Evolutionary conservation across 2,888 invertebrate genomes (phyloP), one percentile per base, ranked within the genome.

Genomic region (Drosophila rubida): DNA sequence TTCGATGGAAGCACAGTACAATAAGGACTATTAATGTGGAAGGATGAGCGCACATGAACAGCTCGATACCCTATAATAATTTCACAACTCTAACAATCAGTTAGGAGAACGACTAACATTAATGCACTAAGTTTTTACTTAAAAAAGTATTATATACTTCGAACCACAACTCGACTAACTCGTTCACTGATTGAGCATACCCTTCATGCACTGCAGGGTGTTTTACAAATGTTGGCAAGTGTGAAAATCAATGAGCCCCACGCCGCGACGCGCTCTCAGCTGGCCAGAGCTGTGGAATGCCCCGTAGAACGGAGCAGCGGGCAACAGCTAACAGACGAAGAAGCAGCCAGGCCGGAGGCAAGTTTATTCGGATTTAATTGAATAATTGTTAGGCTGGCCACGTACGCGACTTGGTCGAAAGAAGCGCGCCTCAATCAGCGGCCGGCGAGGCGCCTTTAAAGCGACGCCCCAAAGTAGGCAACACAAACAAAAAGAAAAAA

Each of bases 301-400:
- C 64, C 73, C 45, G 32, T 25, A 58, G 48, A 37, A 64, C 32
- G 48, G 41, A 30, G 32, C 41, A 48, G 19, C 9, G 57, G 25
- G 16, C 13, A 49, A 14, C 9, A 8, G 49, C 41, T 35, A n/a
- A 7, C 25, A 6, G 25, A 25, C 6, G 25, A 6, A 35, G 27
- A 13, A 41, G 66, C 66, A 73, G 0, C 11, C 22, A 11, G 58
- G 67, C 42, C 41, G 25, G 75, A 78, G 90, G 82, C 80, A 78
- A 75, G 84, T 87, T 89, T 89, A 90, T 91, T 88, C 87, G 87
- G 89, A 91, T 90, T 91, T 91, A 91, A 91, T 91, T 91, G 90
- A 91, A 91, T 91, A 91, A 91, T 91, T 91, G 88, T 84, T 90
- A 89, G 82, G 86, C 90, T 87, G 85, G 80, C 88, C 84, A 87